phyloP scores from a whole-genome alignment of 2,797 vertebrate species.

The Mormyrus proboscirostris region DNA sequence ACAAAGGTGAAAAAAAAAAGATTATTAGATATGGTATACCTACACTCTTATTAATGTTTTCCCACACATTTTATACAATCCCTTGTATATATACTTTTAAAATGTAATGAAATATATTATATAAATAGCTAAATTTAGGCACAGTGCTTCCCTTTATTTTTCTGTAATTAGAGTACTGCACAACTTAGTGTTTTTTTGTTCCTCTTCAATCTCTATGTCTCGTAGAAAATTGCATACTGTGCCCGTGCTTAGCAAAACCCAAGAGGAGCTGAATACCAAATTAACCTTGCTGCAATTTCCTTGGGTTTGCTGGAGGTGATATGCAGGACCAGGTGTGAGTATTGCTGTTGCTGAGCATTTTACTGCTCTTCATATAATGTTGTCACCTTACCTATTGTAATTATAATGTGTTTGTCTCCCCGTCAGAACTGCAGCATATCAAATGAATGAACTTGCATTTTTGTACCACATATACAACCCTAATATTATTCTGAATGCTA shows the following conservation, averaged over 20 bases:
- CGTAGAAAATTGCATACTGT: conserved; percentile 63
- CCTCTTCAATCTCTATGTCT: background rate
- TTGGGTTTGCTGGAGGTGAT: conserved; percentile 14
- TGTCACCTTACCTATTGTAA: background rate
- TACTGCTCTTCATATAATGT: conserved; percentile 2
- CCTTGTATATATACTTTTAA: background rate
- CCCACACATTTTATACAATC: background rate
- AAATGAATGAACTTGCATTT: background rate
- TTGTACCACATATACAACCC: background rate
- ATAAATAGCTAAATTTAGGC: background rate
- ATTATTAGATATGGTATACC: background rate
- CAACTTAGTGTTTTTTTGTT: background rate
- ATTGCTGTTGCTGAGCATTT: background rate
- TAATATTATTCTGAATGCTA: background rate
- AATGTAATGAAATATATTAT: background rate
- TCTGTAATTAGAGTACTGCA: background rate
- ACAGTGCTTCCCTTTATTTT: background rate
- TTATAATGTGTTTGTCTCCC: background rate
- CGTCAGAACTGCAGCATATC: background rate
- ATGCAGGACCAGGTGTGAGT: background rate
- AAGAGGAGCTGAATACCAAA: conserved; percentile 55
- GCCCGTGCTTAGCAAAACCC: conserved; percentile 55
- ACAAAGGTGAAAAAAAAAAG: background rate
- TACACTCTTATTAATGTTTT: background rate
- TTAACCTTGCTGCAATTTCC: conserved; percentile 64